Evolutionary conservation across 2,113 vertebrate genomes (phyloP).

Genomic region (Zeus faber): DNA sequence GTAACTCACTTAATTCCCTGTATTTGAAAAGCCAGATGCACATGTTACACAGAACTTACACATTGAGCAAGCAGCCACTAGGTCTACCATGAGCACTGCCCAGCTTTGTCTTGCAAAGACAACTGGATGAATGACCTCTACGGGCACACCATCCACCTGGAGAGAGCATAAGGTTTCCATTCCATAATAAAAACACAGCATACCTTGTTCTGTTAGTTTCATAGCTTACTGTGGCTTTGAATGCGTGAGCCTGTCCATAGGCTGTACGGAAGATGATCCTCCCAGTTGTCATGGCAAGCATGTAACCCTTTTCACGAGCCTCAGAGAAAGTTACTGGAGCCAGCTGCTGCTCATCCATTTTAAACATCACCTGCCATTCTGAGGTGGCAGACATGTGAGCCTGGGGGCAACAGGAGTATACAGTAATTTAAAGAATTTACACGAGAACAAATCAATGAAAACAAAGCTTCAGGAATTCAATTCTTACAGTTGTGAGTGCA

Average conservation of each 20-base stretch:
- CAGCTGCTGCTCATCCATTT: conserved; percentile 20
- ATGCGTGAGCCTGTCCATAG: background rate
- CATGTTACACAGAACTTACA: background rate
- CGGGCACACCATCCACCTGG: background rate
- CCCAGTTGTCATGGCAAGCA: background rate
- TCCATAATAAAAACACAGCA: background rate
- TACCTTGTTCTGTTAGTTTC: background rate
- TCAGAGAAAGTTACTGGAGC: conserved; percentile 35
- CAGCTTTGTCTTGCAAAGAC: background rate
- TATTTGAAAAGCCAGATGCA: background rate
- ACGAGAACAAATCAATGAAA: background rate
- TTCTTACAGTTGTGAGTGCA: conserved; percentile 32
- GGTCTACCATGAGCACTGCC: background rate
- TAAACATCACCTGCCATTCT: conserved; percentile 60
- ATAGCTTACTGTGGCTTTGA: background rate
- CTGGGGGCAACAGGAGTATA: conserved; percentile 13
- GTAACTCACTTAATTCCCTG: no score
- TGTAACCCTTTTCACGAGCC: conserved; percentile 20
- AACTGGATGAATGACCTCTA: background rate
- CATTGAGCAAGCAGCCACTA: background rate
- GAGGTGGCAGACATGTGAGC: conserved; percentile 1
- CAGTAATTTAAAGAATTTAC: background rate
- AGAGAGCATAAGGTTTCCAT: background rate
- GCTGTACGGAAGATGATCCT: background rate
- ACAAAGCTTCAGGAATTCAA: no score